phyloP scores from a whole-genome alignment of 2,888 invertebrate species.

The Macrosiphum euphorbiae region DNA sequence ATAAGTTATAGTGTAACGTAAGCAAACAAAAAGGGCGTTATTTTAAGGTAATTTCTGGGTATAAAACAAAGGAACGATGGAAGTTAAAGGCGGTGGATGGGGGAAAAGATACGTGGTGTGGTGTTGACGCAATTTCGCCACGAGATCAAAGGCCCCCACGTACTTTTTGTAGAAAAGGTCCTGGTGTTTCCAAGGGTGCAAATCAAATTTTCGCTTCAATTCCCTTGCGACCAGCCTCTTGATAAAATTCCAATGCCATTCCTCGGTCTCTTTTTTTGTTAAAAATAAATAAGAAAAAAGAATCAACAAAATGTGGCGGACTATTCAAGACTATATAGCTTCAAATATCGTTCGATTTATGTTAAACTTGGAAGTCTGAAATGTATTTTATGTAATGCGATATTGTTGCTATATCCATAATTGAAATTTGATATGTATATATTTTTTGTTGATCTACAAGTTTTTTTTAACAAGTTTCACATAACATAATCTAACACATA shows the following conservation, averaged over 20 bases:
- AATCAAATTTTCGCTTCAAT: constrained; percentile 69
- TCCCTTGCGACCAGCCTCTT: constrained; percentile 58
- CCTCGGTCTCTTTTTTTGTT: constrained; percentile 15
- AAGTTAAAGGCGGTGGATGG: not conserved
- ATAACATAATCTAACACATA: not conserved
- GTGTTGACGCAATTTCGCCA: constrained; percentile 63
- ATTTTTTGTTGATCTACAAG: not conserved
- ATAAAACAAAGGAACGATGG: constrained; percentile 59
- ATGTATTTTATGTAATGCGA: constrained; percentile 1
- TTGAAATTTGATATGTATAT: constrained; percentile 40
- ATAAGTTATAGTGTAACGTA: constrained; percentile 15
- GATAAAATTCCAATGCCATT: constrained; percentile 57
- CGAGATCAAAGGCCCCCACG: constrained; percentile 58
- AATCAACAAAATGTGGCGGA: constrained; percentile 27
- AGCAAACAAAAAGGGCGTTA: constrained; percentile 61
- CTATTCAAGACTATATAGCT: constrained; percentile 6
- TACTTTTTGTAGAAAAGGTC: constrained; percentile 54
- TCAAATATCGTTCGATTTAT: constrained; percentile 48
- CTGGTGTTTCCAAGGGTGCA: constrained; percentile 67
- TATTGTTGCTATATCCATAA: not conserved
- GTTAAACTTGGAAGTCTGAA: not conserved
- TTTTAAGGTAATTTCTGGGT: constrained; percentile 61
- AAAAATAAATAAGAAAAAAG: constrained; percentile 39
- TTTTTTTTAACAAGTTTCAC: not conserved
- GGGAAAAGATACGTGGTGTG: constrained; percentile 39